phyloP scores from a whole-genome alignment of 1,140 invertebrate genomes.

The Carposina sasakii region DNA sequence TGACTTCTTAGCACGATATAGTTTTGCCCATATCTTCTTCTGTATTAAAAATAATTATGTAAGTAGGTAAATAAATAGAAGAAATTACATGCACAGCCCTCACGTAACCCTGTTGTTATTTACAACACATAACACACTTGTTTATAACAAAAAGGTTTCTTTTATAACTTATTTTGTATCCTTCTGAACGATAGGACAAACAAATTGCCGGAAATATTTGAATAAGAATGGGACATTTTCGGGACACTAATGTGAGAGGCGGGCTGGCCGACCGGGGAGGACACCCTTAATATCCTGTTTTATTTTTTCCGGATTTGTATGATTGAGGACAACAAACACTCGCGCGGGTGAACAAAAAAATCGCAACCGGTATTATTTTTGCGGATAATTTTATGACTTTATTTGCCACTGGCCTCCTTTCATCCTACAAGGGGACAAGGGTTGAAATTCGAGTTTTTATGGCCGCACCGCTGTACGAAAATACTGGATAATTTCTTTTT shows the following conservation, averaged over 20 bases:
- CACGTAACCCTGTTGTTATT: too few species aligned
- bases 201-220: slow-evolving; percentile 67
- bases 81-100: too few species aligned
- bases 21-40: too few species aligned
- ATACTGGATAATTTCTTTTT: too few species aligned
- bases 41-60: too few species aligned
- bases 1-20: too few species aligned
- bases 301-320: slow-evolving; percentile 68
- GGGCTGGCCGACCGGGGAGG: slow-evolving; percentile 41
- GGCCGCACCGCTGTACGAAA: too few species aligned
- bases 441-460: too few species aligned
- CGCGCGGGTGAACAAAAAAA: slow-evolving; percentile 39
- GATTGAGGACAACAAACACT: slow-evolving; percentile 54
- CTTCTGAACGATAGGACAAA: slow-evolving; percentile 53
- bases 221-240: slow-evolving; percentile 61
- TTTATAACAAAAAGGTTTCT: slow-evolving; percentile 19
- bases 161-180: slow-evolving; percentile 29
- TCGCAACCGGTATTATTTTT: slow-evolving; percentile 48
- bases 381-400: slow-evolving; percentile 54
- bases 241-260: slow-evolving; percentile 60
- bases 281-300: slow-evolving; percentile 60
- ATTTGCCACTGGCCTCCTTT: too few species aligned
- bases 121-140: too few species aligned
- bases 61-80: too few species aligned
- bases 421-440: too few species aligned